Evolutionary conservation across 1,140 invertebrate species (phyloP), one percentile per base, ranked within the genome.

Genomic region (Eupristina koningsbergeri): DNA sequence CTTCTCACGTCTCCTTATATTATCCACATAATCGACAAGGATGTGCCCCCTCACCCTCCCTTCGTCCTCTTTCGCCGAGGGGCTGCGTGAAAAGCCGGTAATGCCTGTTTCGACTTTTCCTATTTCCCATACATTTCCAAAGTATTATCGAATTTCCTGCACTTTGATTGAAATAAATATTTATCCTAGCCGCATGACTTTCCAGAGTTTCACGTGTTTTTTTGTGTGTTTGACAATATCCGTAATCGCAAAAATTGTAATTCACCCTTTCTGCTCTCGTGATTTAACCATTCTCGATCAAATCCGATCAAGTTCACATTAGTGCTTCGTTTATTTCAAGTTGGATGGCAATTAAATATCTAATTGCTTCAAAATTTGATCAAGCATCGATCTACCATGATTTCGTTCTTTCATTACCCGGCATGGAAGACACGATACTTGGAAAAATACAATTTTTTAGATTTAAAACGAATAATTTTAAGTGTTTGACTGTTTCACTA

Each of bases 151-250:
- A 74, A 39, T 74, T 63, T 63, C 29, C 50, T n/a, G 19, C 29
- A 82, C 50, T 71, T 82, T 53, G 73, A 76, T 82, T 58, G 29
- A 39, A 73, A 76, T 76, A 82, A 76, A 82, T 76, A 82, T 82
- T 67, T 76, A 64, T 39, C 75, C 39, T 47, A 22, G 15, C n/a
- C 0, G 7, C 26, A 31, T 9, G 31, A 9, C 11, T 31, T 50
- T 29, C 11, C 41, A 58, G 22, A 2, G 19, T 26, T 8, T 0
- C 3, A 7, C 15, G 34, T 5, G 45, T 7, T 17, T 22, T 29
- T 8, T 71, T 71, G 41, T 11, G 41, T 71, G 7, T 41, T 22
- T 5, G 15, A 29, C 3, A 9, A 71, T 47, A 58, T 58, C 13
- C 79, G 1, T 41, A n/a, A 47, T 63, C 63, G 6, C 22, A n/a